Conservation (phyloP, 2,797 vertebrate species). For the Scarus forsteni region DNA sequence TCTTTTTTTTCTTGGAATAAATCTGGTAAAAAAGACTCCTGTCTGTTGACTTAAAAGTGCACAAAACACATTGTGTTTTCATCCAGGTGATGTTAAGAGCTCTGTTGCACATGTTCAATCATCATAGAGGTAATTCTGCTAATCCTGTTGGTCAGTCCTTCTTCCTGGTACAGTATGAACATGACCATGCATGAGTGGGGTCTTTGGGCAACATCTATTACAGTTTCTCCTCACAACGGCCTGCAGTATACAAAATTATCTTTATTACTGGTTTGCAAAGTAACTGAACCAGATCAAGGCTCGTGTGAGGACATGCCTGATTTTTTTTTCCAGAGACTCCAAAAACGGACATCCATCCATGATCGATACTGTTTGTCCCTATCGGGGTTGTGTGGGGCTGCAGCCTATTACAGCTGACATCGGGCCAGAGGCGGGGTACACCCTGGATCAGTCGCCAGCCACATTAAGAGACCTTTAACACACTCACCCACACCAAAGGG, state of each 20-base stretch:
- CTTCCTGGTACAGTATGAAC: conserved; percentile 19
- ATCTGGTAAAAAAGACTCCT: conserved; percentile 74
- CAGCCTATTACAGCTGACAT: no score
- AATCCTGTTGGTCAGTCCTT: conserved; percentile 8
- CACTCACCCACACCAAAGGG: no score
- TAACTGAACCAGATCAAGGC: no score
- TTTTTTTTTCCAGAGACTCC: no score
- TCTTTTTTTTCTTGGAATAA: conserved; percentile 82
- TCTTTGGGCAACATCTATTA: not conserved
- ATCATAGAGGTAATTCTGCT: conserved; percentile 17
- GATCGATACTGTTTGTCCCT: no score
- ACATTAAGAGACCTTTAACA: no score
- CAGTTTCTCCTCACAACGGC: not conserved
- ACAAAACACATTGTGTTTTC: conserved; percentile 1
- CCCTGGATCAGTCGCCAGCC: no score
- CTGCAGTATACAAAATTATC: not conserved
- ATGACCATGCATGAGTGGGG: not conserved
- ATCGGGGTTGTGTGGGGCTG: no score
- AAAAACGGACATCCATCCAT: no score
- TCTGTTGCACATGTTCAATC: conserved; percentile 12
- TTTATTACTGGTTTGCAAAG: no score
- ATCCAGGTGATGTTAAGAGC: not conserved
- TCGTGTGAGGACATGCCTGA: no score
- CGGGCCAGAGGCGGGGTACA: no score
- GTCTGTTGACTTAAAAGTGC: conserved; percentile 34